Evolutionary conservation across 53 echinoderm and acorn worm genomes (phyloP).

Genomic region (Arbacia lixula): DNA sequence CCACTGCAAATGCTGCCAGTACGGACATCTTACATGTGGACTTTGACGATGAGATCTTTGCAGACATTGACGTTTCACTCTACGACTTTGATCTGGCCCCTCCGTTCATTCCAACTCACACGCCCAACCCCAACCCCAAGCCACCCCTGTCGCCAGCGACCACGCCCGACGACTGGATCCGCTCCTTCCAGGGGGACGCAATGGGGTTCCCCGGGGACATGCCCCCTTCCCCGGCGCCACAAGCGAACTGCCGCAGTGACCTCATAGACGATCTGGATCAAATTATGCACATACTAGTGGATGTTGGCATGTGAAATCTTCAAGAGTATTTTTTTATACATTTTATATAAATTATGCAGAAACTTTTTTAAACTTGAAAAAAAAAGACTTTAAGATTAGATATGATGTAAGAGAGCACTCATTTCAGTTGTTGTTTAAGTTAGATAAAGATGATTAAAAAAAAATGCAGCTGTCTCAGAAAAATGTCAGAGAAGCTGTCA

Average conservation of each 20-base stretch:
- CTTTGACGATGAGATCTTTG: constrained; percentile 82
- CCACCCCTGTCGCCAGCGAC: constrained; percentile 26
- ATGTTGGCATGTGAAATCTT: constrained; percentile 88
- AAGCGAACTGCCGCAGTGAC: constrained; percentile 80
- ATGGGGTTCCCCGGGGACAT: constrained; percentile 38
- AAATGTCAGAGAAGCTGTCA: not conserved
- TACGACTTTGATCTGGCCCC: constrained; percentile 90
- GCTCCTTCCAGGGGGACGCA: constrained; percentile 61
- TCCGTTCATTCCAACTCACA: constrained; percentile 76
- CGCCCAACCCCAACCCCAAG: constrained; percentile 71
- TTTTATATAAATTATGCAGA: constrained; percentile 60
- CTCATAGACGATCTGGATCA: constrained; percentile 86
- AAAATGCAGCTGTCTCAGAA: constrained; percentile 28
- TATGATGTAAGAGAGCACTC: constrained; percentile 31
- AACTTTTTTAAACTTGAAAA: constrained; percentile 48
- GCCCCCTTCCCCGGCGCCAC: constrained; percentile 54
- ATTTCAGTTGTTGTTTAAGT: constrained; percentile 42
- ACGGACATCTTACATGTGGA: constrained; percentile 85
- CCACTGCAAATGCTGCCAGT: constrained; percentile 42
- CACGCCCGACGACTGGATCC: constrained; percentile 69
- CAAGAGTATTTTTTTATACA: constrained; percentile 41
- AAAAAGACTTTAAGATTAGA: constrained; percentile 36
- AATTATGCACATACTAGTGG: constrained; percentile 90
- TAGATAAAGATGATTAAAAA: not conserved
- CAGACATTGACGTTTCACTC: constrained; percentile 86